Conservation (phyloP, 2,113 vertebrate genomes). For the human region GRCh38 chr13:87329501-87330000, state of each 20-base stretch:
- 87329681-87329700: background rate
- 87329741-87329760: background rate
- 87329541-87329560: background rate
- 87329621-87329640: background rate
- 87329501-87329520: background rate
- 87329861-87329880: background rate
- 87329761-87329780: background rate
- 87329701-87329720: background rate
- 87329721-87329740: too few species aligned
- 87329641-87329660: background rate
- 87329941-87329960: background rate
- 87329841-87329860: background rate
- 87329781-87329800: background rate
- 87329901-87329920: background rate
- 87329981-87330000: background rate
- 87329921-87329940: background rate
- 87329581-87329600: background rate
- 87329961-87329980: background rate
- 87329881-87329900: background rate
- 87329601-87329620: background rate
- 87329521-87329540: background rate
- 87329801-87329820: background rate
- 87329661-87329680: background rate
- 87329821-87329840: background rate
- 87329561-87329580: background rate